Conservation (phyloP, 2,113 vertebrate genomes). For the Hydrochoerus hydrochaeris region DNA sequence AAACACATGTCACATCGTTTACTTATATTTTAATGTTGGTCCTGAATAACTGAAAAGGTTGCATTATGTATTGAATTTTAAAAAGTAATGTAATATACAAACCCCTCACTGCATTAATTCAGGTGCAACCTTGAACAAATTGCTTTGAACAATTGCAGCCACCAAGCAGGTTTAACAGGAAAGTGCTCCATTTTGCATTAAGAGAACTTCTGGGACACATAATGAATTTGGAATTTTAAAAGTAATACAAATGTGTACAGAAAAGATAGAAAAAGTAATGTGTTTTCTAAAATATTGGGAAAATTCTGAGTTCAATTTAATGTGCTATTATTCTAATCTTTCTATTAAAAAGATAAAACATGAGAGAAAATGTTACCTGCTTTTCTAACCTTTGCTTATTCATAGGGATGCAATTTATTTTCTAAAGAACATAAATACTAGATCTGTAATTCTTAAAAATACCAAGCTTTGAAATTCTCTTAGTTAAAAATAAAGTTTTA, state of each 20-base stretch:
- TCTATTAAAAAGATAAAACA: conserved; percentile 68
- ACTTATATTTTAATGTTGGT: neutral
- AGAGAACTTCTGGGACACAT: neutral
- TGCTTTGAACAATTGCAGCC: conserved; percentile 33
- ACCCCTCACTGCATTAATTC: conserved; percentile 24
- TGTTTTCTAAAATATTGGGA: neutral
- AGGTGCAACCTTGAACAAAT: conserved; percentile 48
- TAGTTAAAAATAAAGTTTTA: conserved; percentile 47
- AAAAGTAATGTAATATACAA: conserved; percentile 31
- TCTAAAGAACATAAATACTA: conserved; percentile 50
- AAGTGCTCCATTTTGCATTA: conserved; percentile 11
- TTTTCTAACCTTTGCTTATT: conserved; percentile 48
- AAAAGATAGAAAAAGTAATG: conserved; percentile 59
- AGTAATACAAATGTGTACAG: conserved; percentile 41
- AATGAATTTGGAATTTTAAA: conserved; percentile 42
- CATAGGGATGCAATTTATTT: conserved; percentile 62
- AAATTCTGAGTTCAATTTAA: conserved; percentile 53
- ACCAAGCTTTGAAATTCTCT: conserved; percentile 35
- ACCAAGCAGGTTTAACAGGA: conserved; percentile 7
- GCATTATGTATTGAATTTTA: conserved; percentile 59
- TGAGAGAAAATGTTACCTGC: conserved; percentile 56
- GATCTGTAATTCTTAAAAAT: conserved; percentile 44
- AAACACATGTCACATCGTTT: neutral
- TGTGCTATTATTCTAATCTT: conserved; percentile 67
- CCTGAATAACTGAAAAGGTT: conserved; percentile 44